phyloP scores from a whole-genome alignment of 2,888 invertebrate species.

The Ectobius pallidus region DNA sequence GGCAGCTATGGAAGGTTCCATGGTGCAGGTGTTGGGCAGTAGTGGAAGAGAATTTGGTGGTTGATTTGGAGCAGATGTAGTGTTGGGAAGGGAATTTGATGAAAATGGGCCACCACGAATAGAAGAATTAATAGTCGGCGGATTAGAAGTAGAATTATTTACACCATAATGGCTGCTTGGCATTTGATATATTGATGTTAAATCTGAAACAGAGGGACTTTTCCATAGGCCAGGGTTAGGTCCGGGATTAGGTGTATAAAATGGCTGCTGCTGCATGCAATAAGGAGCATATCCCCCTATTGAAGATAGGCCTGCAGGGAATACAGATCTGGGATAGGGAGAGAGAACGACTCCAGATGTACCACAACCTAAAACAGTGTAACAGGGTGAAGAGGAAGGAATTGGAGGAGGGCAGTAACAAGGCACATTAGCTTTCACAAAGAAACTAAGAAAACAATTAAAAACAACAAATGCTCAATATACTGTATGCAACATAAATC shows the following conservation, averaged over 20 bases:
- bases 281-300: slow-evolving; percentile 22
- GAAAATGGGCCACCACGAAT: slow-evolving; percentile 32
- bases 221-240: slow-evolving; percentile 38
- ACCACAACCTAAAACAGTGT: slow-evolving; percentile 37
- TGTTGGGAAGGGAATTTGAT: slow-evolving; percentile 25
- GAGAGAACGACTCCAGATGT: slow-evolving; percentile 27
- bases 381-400: slow-evolving; percentile 25
- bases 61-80: slow-evolving; percentile 25
- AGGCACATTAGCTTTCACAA: slow-evolving; percentile 35
- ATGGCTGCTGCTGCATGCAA: slow-evolving; percentile 35
- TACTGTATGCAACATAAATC: slow-evolving; percentile 15
- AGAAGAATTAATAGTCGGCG: slow-evolving; percentile 28
- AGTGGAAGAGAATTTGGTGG: slow-evolving; percentile 39
- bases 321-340: slow-evolving; percentile 27
- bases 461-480: slow-evolving; percentile 28
- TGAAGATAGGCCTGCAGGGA: slow-evolving; percentile 10
- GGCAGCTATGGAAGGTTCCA: slow-evolving; percentile 43
- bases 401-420: slow-evolving; percentile 26
- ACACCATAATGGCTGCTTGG: slow-evolving; percentile 23
- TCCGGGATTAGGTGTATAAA: slow-evolving; percentile 3
- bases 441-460: slow-evolving; percentile 21
- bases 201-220: slow-evolving; percentile 40
- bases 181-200: slow-evolving; percentile 30
- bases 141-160: slow-evolving; percentile 31
- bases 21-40: slow-evolving; percentile 33